These are phyloP conservation scores for Metallyticus violacea DNA, from an alignment of 2,888 invertebrate species.

Conservation along the genomic window DNA sequence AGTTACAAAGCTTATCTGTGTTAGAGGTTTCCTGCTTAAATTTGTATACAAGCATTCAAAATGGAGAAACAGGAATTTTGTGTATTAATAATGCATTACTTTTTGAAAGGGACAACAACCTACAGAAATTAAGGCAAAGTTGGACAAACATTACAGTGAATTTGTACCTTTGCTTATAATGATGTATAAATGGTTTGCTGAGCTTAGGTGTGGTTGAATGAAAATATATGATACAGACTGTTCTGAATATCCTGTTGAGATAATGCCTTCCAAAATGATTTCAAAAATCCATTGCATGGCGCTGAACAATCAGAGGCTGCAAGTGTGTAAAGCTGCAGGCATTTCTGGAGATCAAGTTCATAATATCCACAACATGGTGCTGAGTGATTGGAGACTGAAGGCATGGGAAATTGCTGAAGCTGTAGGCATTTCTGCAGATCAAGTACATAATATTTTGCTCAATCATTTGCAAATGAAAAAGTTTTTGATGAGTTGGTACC, in stretches of 20 bases:
- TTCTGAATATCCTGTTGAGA: background rate
- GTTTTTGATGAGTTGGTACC: too few species aligned
- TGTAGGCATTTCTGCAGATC: background rate
- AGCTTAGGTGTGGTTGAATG: background rate
- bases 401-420: background rate
- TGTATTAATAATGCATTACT: background rate
- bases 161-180: background rate
- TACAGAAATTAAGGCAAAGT: background rate
- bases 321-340: background rate
- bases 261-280: background rate
- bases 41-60: background rate
- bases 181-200: background rate
- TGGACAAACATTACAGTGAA: too few species aligned
- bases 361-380: background rate
- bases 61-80: background rate
- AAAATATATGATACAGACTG: background rate
- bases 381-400: background rate
- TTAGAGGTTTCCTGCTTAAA: too few species aligned
- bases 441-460: background rate
- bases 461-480: background rate
- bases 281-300: background rate
- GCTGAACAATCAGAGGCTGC: background rate
- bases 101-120: background rate
- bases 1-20: too few species aligned
- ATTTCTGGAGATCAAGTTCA: background rate